Conservation (phyloP, 2,888 invertebrate genomes). For the Hybos culiciformis region DNA sequence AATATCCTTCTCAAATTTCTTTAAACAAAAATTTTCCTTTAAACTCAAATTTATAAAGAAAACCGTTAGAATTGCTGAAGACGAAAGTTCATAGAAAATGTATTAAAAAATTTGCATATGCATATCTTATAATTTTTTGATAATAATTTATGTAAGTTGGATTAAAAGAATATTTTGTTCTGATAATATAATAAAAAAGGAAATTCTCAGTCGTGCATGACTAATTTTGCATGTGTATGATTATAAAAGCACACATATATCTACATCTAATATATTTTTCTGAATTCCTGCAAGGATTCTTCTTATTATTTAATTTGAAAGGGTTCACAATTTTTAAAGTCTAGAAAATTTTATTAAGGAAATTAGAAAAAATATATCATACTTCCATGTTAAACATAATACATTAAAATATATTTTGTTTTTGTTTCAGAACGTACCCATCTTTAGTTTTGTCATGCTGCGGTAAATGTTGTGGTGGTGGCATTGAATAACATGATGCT, state of each 20-base stretch:
- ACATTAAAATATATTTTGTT: constrained; percentile 3
- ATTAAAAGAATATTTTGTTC: background rate
- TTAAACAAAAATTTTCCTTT: too few species aligned
- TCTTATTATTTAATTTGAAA: constrained; percentile 5
- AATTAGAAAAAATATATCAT: constrained; percentile 5
- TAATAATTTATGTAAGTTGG: background rate
- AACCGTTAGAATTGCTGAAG: too few species aligned
- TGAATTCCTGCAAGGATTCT: too few species aligned
- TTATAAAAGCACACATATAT: too few species aligned
- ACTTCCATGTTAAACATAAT: constrained; percentile 8
- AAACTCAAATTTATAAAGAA: too few species aligned
- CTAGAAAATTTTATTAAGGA: background rate
- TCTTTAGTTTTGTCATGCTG: constrained; percentile 57
- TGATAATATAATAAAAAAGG: constrained; percentile 11
- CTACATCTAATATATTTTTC: too few species aligned
- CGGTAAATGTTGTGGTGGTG: constrained; percentile 64
- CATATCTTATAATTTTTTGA: too few species aligned
- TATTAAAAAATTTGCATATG: too few species aligned
- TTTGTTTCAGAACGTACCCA: constrained; percentile 27
- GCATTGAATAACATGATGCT: constrained; percentile 73
- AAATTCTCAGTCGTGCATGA: constrained; percentile 17
- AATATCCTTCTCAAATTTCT: too few species aligned
- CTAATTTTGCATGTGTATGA: constrained; percentile 9
- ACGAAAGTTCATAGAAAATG: too few species aligned
- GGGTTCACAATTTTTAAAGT: constrained; percentile 11